These are phyloP conservation scores for Choristoneura fumiferana DNA, from an alignment of 1,140 invertebrate genomes.

Conservation along the genomic window DNA sequence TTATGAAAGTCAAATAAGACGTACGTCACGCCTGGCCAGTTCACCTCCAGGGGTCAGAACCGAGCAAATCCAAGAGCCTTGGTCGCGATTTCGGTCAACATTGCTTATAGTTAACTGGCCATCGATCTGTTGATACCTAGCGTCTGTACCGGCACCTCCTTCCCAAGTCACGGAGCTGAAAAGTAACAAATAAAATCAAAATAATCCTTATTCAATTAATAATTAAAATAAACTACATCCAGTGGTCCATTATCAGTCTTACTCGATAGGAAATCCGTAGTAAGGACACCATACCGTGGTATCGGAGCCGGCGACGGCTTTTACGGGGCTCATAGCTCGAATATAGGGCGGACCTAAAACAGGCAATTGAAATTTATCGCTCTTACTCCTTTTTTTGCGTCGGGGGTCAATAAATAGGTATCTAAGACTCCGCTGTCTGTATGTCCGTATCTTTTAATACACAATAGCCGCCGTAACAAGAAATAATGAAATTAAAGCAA, in stretches of 20 bases:
- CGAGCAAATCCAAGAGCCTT: constrained; percentile 85
- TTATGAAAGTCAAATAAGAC: constrained; percentile 12
- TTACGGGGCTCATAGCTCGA: constrained; percentile 87
- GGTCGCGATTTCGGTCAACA: constrained; percentile 80
- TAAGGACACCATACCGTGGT: constrained; percentile 91
- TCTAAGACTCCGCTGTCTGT: too few relatives aligned
- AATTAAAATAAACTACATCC: too few relatives aligned
- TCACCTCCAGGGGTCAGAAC: constrained; percentile 86
- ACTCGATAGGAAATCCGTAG: constrained; percentile 90
- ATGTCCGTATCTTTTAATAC: too few relatives aligned
- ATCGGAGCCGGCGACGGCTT: constrained; percentile 88
- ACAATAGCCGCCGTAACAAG: too few relatives aligned
- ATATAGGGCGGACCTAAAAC: constrained; percentile 89
- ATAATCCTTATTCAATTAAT: too few relatives aligned
- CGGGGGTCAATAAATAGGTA: too few relatives aligned
- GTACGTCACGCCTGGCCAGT: constrained; percentile 82
- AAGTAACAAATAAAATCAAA: constrained; percentile 7
- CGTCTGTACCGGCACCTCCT: constrained; percentile 59
- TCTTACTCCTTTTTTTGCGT: neutral
- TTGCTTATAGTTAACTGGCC: constrained; percentile 86
- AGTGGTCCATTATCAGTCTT: too few relatives aligned
- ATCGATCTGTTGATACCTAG: constrained; percentile 79
- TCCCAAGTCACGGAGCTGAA: constrained; percentile 74
- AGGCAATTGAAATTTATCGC: constrained; percentile 27
- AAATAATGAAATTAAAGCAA: too few relatives aligned